Evolutionary conservation across 1,140 invertebrate genomes (phyloP).

Genomic region (Drosophila triauraria): DNA sequence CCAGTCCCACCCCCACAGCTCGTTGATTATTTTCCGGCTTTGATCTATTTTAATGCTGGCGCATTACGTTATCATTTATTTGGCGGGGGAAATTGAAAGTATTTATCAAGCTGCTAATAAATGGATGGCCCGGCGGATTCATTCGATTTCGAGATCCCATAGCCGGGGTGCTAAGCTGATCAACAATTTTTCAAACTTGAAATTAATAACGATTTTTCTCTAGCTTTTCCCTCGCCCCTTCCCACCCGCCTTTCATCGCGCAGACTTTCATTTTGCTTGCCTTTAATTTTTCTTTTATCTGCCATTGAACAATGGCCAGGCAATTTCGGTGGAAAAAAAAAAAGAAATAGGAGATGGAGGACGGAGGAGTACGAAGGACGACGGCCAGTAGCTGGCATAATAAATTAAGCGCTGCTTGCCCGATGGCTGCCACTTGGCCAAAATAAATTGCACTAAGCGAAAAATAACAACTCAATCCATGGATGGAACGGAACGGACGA

Average conservation of each 20-base stretch:
- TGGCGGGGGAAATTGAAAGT: constrained; percentile 80
- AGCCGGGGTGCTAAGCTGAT: constrained; percentile 64
- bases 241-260: constrained; percentile 16
- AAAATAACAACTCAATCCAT: constrained; percentile 82
- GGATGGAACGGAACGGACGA: constrained; percentile 51
- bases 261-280: constrained; percentile 74
- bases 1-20: neutral
- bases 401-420: constrained; percentile 81
- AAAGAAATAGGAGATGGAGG: neutral
- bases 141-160: constrained; percentile 38
- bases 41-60: constrained; percentile 76
- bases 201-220: constrained; percentile 78
- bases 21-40: constrained; percentile 56
- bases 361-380: constrained; percentile 5
- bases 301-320: constrained; percentile 81
- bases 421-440: constrained; percentile 80
- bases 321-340: constrained; percentile 57
- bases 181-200: constrained; percentile 81
- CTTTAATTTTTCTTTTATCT: constrained; percentile 84
- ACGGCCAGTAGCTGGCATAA: constrained; percentile 66
- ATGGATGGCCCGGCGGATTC: constrained; percentile 70
- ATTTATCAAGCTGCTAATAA: constrained; percentile 82
- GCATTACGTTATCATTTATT: constrained; percentile 80
- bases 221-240: constrained; percentile 4
- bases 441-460: constrained; percentile 84